Evolutionary conservation across 2,888 invertebrate species (phyloP).

Genomic region (Lingula anatina): DNA sequence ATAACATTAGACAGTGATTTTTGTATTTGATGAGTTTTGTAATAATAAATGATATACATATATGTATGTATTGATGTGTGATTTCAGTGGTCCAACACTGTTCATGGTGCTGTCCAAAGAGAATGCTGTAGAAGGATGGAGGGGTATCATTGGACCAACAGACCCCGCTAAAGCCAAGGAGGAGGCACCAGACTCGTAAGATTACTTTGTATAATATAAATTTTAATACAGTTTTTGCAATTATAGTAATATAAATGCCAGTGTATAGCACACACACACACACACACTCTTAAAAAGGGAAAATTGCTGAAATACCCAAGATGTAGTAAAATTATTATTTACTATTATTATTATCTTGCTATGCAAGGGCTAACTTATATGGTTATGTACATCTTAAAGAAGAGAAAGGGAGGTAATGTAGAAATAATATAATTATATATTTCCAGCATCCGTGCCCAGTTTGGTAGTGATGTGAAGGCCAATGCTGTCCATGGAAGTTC

Average conservation of each 20-base stretch:
- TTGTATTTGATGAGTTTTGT: too few species aligned
- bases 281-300: too few species aligned
- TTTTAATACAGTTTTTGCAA: neutral
- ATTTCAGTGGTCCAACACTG: slow-evolving; percentile 39
- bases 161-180: slow-evolving; percentile 44
- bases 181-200: slow-evolving; percentile 41
- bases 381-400: too few species aligned
- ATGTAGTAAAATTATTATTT: too few species aligned
- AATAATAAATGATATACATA: too few species aligned
- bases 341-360: too few species aligned
- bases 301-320: too few species aligned
- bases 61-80: too few species aligned
- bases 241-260: neutral
- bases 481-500: slow-evolving; percentile 49
- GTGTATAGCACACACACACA: too few species aligned
- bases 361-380: slow-evolving; percentile 2
- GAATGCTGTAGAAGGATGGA: slow-evolving; percentile 43
- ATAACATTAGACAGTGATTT: too few species aligned
- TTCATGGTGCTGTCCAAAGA: slow-evolving; percentile 47
- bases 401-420: too few species aligned
- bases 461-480: slow-evolving; percentile 32
- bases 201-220: neutral
- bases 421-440: too few species aligned
- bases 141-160: slow-evolving; percentile 37
- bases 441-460: slow-evolving; percentile 42